Evolutionary conservation across 2,113 vertebrate genomes (phyloP).

Genomic region (Chionomys nivalis): DNA sequence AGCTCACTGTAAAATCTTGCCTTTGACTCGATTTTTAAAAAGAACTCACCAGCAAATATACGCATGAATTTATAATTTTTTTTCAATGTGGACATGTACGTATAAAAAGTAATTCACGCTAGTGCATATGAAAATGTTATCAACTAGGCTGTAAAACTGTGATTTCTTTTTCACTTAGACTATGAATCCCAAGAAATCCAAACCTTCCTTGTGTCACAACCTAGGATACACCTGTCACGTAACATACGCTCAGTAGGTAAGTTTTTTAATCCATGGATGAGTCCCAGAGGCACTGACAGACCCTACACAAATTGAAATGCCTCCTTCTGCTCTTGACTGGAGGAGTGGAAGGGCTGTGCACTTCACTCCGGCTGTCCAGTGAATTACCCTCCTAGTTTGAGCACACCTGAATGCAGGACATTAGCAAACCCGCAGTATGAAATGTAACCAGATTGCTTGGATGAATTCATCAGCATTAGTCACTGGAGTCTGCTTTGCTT

Average conservation of each 20-base stretch:
- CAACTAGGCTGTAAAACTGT: neutral
- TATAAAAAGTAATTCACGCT: neutral
- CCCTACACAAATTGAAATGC: neutral
- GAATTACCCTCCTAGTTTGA: neutral
- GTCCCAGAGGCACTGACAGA: neutral
- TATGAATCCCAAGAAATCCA: neutral
- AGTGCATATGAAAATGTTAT: neutral
- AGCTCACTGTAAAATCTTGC: neutral
- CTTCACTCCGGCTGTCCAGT: neutral
- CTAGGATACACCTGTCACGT: neutral
- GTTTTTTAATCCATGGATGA: neutral
- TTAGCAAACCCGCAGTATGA: neutral
- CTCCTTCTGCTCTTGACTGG: neutral
- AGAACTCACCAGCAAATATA: neutral
- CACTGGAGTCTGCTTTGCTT: neutral
- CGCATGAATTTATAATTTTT: neutral
- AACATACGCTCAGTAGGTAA: neutral
- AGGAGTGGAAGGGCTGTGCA: neutral
- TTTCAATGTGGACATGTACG: neutral
- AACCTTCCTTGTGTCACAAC: neutral
- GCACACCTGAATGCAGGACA: neutral
- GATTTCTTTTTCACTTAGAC: neutral
- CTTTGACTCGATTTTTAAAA: neutral
- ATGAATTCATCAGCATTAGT: constrained; percentile 46
- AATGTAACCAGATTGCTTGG: neutral